phyloP scores from a whole-genome alignment of 2,113 vertebrate species.

The Mesocricetus auratus region DNA sequence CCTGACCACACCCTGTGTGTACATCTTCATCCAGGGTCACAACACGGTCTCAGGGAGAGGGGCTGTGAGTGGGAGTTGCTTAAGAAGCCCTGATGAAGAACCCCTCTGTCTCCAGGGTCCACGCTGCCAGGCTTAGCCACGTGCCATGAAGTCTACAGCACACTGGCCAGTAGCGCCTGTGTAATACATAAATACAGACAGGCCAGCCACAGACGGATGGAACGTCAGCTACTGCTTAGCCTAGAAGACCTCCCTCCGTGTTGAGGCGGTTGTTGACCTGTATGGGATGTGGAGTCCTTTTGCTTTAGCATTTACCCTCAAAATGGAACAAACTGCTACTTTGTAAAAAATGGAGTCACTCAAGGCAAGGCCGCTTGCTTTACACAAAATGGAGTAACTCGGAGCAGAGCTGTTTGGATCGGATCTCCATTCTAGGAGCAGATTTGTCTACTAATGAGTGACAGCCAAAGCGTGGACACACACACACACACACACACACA shows the following conservation, averaged over 20 bases:
- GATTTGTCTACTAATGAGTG: not conserved
- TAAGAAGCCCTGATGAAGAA: not conserved
- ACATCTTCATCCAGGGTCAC: not conserved
- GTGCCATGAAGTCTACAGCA: not conserved
- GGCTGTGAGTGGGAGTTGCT: not conserved
- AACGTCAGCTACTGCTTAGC: not conserved
- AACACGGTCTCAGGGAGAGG: not conserved
- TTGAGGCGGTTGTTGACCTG: not conserved
- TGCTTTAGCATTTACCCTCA: not conserved
- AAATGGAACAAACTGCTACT: no score
- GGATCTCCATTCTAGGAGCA: not conserved
- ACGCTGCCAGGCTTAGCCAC: accelerated
- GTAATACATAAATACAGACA: not conserved
- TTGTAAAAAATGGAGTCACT: not conserved
- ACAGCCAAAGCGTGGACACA: not conserved
- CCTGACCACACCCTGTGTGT: not conserved
- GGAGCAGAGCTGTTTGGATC: not conserved
- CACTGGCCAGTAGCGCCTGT: not conserved
- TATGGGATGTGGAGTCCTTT: not conserved
- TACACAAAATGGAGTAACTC: not conserved
- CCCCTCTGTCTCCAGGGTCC: no score
- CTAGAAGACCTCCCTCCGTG: not conserved
- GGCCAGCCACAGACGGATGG: not conserved
- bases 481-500: not conserved
- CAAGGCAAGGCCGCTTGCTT: not conserved